phyloP scores from a whole-genome alignment of 2,888 invertebrate genomes.

The Atethmia centrago region DNA sequence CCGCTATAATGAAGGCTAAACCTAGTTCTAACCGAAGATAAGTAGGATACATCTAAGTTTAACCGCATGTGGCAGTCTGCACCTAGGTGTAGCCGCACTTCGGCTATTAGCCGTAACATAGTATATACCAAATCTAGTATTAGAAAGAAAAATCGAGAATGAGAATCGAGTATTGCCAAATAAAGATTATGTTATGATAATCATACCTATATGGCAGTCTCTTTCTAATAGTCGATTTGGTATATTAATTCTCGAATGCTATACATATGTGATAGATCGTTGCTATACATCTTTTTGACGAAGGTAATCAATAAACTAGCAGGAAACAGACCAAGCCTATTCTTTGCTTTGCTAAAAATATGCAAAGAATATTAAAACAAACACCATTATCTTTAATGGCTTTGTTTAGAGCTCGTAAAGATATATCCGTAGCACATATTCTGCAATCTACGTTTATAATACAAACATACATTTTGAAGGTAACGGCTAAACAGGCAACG shows the following conservation, averaged over 20 bases:
- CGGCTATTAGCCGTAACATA: too few relatives aligned
- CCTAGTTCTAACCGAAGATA: too few relatives aligned
- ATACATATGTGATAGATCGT: neutral
- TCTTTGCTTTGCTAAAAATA: conserved; percentile 37
- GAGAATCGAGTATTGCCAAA: too few relatives aligned
- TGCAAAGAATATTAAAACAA: conserved; percentile 48
- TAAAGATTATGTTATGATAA: too few relatives aligned
- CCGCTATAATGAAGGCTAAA: too few relatives aligned
- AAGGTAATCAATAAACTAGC: neutral
- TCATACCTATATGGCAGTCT: too few relatives aligned
- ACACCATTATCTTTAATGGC: conserved; percentile 54
- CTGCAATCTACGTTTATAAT: conserved; percentile 1
- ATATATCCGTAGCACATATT: conserved; percentile 38
- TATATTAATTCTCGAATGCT: neutral
- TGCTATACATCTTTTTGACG: neutral
- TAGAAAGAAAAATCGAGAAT: too few relatives aligned
- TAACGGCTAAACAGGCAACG: neutral
- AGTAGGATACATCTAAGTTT: too few relatives aligned
- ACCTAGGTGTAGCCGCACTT: too few relatives aligned
- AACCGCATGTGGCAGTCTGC: too few relatives aligned
- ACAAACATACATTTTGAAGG: conserved; percentile 4
- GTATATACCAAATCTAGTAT: too few relatives aligned
- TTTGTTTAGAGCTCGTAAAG: conserved; percentile 54
- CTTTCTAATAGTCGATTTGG: neutral
- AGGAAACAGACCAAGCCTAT: conserved; percentile 48